Evolutionary conservation across 2,113 vertebrate species (phyloP).

Genomic region (Dasyornis broadbenti): DNA sequence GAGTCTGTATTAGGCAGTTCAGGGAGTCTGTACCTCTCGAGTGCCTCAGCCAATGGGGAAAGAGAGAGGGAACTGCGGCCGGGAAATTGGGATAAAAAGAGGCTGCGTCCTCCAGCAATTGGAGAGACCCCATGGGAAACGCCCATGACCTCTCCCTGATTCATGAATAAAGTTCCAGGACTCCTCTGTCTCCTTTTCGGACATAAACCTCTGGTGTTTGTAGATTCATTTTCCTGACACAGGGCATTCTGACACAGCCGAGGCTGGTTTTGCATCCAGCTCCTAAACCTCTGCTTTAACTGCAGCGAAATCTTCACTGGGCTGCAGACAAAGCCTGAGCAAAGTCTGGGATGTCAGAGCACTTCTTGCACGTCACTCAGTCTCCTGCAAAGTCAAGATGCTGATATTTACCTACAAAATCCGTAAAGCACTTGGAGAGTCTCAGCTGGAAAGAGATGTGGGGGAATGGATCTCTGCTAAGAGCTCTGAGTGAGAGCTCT

Average conservation of each 20-base stretch:
- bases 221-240: too few relatives aligned
- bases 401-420: conserved; percentile 14
- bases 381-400: background rate
- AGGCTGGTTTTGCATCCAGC: background rate
- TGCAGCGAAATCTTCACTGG: background rate
- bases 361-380: background rate
- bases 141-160: too few relatives aligned
- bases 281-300: background rate
- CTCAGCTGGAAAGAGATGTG: background rate
- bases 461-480: background rate
- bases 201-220: too few relatives aligned
- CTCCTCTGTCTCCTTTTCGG: too few relatives aligned
- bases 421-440: background rate
- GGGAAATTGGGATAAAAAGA: too few relatives aligned
- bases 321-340: background rate
- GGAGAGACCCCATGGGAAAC: too few relatives aligned
- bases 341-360: background rate
- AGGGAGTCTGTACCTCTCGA: too few relatives aligned
- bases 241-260: background rate
- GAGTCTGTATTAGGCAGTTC: too few relatives aligned
- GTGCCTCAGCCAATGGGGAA: too few relatives aligned
- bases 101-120: too few relatives aligned
- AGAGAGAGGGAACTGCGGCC: too few relatives aligned
- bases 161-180: too few relatives aligned
- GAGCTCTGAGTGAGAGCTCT: background rate